phyloP scores from a whole-genome alignment of 2,113 vertebrate genomes.

The Albula goreensis region DNA sequence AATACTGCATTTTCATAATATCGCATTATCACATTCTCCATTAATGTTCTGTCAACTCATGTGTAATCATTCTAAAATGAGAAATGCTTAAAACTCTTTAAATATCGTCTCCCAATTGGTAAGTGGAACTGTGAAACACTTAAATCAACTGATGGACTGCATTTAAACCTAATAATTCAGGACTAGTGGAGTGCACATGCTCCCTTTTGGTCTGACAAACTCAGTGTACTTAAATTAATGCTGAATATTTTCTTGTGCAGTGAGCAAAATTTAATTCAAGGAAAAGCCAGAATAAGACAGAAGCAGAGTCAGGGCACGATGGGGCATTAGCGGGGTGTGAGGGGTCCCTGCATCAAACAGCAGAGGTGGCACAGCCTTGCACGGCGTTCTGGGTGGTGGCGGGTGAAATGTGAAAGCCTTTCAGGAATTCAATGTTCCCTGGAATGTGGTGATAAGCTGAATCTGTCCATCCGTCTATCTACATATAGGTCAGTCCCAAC shows the following conservation, averaged over 20 bases:
- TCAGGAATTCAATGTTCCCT: neutral
- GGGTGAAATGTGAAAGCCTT: conserved; percentile 6
- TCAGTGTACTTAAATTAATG: too few relatives aligned
- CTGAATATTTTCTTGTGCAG: too few relatives aligned
- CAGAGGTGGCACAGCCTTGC: neutral
- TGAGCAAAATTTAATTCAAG: too few relatives aligned
- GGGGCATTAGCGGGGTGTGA: neutral
- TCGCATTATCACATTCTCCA: neutral
- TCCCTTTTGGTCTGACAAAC: too few relatives aligned
- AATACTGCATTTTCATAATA: conserved; percentile 22
- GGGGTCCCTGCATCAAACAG: neutral
- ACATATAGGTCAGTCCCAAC: neutral
- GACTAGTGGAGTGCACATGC: too few relatives aligned
- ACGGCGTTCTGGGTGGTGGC: neutral
- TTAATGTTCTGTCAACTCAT: neutral
- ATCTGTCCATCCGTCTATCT: neutral
- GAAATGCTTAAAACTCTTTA: too few relatives aligned
- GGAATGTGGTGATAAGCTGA: neutral
- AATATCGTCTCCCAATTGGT: too few relatives aligned
- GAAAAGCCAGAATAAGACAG: too few relatives aligned
- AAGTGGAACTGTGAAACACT: too few relatives aligned
- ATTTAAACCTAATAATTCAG: too few relatives aligned
- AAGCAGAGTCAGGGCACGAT: neutral
- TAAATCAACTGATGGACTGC: too few relatives aligned
- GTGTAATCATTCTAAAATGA: neutral